Base-by-base conservation (phyloP, 2,113 vertebrate species). In the Natator depressus region DNA sequence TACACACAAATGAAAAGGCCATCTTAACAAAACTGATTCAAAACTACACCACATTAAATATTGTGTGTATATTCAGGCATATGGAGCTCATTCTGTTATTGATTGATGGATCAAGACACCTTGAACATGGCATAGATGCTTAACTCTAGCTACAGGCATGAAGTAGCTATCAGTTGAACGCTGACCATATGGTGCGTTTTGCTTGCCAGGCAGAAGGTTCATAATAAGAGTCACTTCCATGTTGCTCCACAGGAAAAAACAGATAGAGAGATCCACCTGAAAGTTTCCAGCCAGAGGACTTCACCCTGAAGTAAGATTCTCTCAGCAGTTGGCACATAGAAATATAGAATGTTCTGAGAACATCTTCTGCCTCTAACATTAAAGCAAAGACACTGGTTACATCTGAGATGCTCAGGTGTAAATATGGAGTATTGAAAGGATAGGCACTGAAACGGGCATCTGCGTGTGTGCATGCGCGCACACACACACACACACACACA, bases 1-100 rank as follows among this genome's bases (percentile, higher is more conserved):
- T 31, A 50, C 17, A 11, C 19, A 11, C 13, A 84, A 72, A 53
- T 78, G 80, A 85, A 87, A 89, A 35, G 10, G 59, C 29, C 59
- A 65, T 35, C 31, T 84, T 84, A 81, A 92, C 25, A 12, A 92
- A 57, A 42, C 88, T 65, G 29, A 91, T 85, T 89, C 38, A 55
- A 92, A 88, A 49, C 1, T 38, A 38, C n/a, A 27, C 59, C 8
- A 84, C 5, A 85, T 53, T 55, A 22, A 72, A 38, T 38, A 81
- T 2, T 6, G 31, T 27, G 2, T 4, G 17, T 35, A 85, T 10
- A 9, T 53, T 55, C 31, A 24, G 8, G 25, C 50, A 16, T 81
- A 51, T 72, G 25, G 20, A n/a, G 76, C 25, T 42, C 38, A 25
- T 1, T 1, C 1, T 10, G 2, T 5, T 4, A 79, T 35, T 10